phyloP scores from a whole-genome alignment of 2,888 invertebrate species.

The Spodoptera picta region DNA sequence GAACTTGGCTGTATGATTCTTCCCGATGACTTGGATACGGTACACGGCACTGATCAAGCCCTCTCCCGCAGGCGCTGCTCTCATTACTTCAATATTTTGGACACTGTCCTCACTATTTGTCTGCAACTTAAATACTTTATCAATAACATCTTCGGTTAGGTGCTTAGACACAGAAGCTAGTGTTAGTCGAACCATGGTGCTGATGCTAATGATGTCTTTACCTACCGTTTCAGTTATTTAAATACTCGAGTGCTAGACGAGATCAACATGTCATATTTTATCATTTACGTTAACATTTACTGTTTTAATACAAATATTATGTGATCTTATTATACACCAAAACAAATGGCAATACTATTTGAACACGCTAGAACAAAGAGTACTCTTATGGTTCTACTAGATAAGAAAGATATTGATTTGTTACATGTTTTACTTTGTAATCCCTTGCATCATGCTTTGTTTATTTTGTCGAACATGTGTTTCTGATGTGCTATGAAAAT shows the following conservation, averaged over 20 bases:
- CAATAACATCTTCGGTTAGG: slow-evolving; percentile 65
- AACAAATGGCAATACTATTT: slow-evolving; percentile 44
- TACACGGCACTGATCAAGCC: slow-evolving; percentile 72
- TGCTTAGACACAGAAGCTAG: slow-evolving; percentile 64
- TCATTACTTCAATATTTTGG: slow-evolving; percentile 57
- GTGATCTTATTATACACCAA: slow-evolving; percentile 11
- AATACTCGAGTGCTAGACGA: slow-evolving; percentile 24
- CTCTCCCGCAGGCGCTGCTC: slow-evolving; percentile 69
- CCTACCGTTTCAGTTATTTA: slow-evolving; percentile 40
- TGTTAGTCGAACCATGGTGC: slow-evolving; percentile 62
- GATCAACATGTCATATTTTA: slow-evolving; percentile 47
- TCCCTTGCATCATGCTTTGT: background rate
- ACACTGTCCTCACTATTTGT: slow-evolving; percentile 65
- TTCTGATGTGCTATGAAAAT: background rate
- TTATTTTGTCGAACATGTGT: slow-evolving; percentile 2
- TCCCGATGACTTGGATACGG: slow-evolving; percentile 63
- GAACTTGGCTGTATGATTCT: slow-evolving; percentile 57
- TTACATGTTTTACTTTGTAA: slow-evolving; percentile 12
- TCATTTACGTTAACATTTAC: slow-evolving; percentile 32
- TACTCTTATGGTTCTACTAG: slow-evolving; percentile 4
- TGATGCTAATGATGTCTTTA: slow-evolving; percentile 16
- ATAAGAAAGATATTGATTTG: slow-evolving; percentile 30
- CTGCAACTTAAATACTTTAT: slow-evolving; percentile 63
- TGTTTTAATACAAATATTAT: slow-evolving; percentile 25
- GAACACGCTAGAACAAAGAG: slow-evolving; percentile 26